Conservation (phyloP, 2,113 vertebrate genomes). For the Sylvia atricapilla region DNA sequence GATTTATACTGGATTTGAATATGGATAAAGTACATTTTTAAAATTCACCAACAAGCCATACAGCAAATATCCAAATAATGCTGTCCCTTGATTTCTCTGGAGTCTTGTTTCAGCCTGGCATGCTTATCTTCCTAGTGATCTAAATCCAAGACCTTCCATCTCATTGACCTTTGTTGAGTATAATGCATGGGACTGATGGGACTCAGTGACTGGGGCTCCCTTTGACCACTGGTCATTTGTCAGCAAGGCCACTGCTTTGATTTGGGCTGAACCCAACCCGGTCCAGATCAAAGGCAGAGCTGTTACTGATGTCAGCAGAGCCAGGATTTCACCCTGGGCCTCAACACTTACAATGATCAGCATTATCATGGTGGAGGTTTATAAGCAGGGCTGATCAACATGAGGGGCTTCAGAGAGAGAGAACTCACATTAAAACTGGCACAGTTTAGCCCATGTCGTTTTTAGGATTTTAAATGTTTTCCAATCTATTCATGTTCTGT, state of each 20-base stretch:
- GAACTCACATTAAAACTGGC: neutral
- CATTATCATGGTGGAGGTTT: neutral
- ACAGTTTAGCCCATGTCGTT: neutral
- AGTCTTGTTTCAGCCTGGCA: neutral
- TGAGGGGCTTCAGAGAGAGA: neutral
- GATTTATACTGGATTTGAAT: neutral
- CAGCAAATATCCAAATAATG: slow-evolving; percentile 26
- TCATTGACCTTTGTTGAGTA: neutral
- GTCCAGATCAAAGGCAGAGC: slow-evolving; percentile 6
- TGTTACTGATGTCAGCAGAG: neutral
- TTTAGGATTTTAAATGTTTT: neutral
- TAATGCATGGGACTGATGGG: neutral
- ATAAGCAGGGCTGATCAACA: neutral
- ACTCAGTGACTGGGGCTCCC: neutral
- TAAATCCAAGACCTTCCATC: neutral
- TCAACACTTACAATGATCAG: neutral
- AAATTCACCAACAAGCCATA: neutral
- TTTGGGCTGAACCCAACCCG: neutral
- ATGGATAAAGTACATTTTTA: slow-evolving; percentile 2
- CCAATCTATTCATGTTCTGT: neutral
- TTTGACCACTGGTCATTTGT: neutral
- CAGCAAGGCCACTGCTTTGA: neutral
- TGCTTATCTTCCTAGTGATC: neutral
- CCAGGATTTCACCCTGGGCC: slow-evolving; percentile 5
- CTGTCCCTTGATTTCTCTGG: slow-evolving; percentile 1